These are phyloP conservation scores for Hetaerina americana DNA, from an alignment of 1,140 invertebrate genomes.

Conservation along the genomic window DNA sequence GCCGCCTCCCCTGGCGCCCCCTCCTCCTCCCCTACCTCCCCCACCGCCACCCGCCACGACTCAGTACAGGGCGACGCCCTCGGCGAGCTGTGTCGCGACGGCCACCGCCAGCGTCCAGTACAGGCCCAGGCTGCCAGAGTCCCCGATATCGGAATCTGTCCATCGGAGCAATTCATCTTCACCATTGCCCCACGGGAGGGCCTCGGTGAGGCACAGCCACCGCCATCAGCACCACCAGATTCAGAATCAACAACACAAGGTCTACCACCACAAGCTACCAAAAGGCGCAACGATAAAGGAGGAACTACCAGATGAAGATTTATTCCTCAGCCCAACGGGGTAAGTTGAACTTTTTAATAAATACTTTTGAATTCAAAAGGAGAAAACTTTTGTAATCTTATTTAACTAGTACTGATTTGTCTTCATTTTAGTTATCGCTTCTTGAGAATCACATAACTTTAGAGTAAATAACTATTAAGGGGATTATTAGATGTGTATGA, in stretches of 20 bases:
- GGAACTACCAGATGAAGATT: constrained; percentile 43
- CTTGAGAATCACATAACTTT: too few species aligned
- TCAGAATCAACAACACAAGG: constrained; percentile 18
- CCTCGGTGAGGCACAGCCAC: neutral
- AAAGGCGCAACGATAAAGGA: constrained; percentile 35
- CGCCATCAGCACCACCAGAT: constrained; percentile 17
- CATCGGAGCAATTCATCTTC: neutral
- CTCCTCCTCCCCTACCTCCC: neutral
- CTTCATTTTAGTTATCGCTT: too few species aligned
- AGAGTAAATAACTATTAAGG: too few species aligned
- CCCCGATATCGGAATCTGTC: neutral
- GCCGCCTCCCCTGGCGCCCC: neutral
- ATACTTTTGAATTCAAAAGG: too few species aligned
- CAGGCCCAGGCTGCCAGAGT: neutral
- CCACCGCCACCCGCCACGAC: neutral
- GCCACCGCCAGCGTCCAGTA: neutral
- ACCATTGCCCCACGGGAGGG: neutral
- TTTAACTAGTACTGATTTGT: too few species aligned
- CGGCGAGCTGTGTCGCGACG: neutral
- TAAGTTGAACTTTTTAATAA: constrained; percentile 20
- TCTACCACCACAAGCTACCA: constrained; percentile 31
- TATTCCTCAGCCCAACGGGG: constrained; percentile 61
- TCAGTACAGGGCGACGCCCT: neutral
- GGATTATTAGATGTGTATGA: too few species aligned
- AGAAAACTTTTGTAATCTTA: too few species aligned